Conservation (phyloP, 2,113 vertebrate genomes). For the Spermophilus dauricus region DNA sequence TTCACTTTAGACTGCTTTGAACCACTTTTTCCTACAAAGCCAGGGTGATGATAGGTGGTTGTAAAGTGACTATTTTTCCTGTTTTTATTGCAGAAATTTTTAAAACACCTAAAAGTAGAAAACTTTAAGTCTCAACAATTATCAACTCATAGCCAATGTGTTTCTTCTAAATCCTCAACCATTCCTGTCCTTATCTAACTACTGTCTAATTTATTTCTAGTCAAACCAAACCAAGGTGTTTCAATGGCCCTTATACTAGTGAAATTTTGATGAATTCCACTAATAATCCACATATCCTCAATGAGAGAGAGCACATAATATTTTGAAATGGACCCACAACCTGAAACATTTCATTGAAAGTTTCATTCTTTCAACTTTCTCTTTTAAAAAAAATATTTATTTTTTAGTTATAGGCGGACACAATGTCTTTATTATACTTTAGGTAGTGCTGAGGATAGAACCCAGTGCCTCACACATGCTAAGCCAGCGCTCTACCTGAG, state of each 20-base stretch:
- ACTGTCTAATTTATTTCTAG: slow-evolving; percentile 16
- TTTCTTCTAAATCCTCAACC: neutral
- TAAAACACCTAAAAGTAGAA: neutral
- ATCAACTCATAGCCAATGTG: neutral
- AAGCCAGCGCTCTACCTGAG: no score
- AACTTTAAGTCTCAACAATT: slow-evolving; percentile 35
- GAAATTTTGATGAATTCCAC: neutral
- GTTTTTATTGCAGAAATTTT: slow-evolving; percentile 26
- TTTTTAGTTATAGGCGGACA: no score
- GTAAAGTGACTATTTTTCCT: neutral
- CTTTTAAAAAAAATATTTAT: no score
- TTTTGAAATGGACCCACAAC: neutral
- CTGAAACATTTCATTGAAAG: slow-evolving; percentile 13
- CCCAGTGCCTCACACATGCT: no score
- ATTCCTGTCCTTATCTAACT: neutral
- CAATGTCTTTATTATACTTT: no score
- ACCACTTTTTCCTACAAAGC: neutral
- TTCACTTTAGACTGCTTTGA: slow-evolving; percentile 45
- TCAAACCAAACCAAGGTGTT: neutral
- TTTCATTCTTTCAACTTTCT: slow-evolving; percentile 10
- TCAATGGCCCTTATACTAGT: neutral
- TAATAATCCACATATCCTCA: slow-evolving; percentile 9
- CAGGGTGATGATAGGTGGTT: neutral
- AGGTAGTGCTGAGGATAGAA: no score
- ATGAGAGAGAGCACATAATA: neutral